Conservation (phyloP, 1,140 invertebrate genomes). For the Zaprionus ornatus region DNA sequence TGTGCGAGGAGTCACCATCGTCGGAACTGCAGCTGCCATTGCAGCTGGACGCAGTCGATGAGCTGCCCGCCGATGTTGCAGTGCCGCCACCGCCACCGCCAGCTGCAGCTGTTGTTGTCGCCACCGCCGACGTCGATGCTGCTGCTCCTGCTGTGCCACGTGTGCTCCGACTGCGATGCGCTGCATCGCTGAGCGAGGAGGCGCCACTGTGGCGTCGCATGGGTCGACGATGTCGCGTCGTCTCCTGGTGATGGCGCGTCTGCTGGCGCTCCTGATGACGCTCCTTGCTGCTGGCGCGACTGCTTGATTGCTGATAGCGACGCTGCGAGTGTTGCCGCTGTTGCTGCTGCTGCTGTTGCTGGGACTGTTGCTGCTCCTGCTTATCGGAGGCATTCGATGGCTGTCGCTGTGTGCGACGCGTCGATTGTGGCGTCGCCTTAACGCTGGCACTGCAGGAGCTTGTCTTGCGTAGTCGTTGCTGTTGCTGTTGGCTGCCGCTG, state of each 20-base stretch:
- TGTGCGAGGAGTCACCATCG: constrained; percentile 85
- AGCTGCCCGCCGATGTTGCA: constrained; percentile 46
- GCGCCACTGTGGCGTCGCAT: constrained; percentile 61
- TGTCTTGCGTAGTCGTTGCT: constrained; percentile 61
- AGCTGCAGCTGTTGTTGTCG: not conserved
- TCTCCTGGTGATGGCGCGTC: not conserved
- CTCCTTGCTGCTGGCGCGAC: constrained; percentile 12
- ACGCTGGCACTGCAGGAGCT: constrained; percentile 75
- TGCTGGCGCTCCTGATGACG: not conserved
- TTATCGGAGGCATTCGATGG: constrained; percentile 43
- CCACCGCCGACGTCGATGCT: not conserved
- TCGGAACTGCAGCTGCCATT: constrained; percentile 85
- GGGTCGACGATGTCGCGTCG: constrained; percentile 40
- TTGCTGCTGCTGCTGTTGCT: constrained; percentile 40
- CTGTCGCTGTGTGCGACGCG: constrained; percentile 37
- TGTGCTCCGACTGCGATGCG: constrained; percentile 4
- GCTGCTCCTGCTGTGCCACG: not conserved
- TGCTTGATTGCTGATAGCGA: not conserved
- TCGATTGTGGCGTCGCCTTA: constrained; percentile 42
- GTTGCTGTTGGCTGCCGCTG: constrained; percentile 31
- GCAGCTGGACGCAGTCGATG: constrained; percentile 71
- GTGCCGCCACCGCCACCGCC: not conserved
- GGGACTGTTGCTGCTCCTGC: constrained; percentile 10
- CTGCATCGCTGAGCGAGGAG: constrained; percentile 51
- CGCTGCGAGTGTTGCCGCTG: not conserved